Conservation (phyloP, 2,888 invertebrate genomes). For the Luffia ferchaultella region DNA sequence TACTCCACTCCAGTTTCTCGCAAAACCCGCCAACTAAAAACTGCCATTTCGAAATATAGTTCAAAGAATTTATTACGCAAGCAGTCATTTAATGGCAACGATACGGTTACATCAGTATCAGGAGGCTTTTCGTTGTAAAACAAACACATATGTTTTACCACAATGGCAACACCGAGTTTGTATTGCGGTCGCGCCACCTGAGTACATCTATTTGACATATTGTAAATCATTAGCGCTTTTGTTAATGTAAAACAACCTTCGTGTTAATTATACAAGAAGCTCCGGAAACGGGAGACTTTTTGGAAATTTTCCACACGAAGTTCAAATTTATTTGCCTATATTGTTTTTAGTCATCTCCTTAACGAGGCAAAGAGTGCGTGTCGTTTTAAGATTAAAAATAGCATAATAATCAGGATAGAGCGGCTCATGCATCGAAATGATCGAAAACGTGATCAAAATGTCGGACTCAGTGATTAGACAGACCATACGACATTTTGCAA, state of each 20-base stretch:
- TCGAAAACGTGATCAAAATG: too few relatives aligned
- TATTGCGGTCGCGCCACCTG: not conserved
- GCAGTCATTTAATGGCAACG: not conserved
- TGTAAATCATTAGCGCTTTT: constrained; percentile 3
- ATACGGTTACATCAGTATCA: not conserved
- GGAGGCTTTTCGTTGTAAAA: not conserved
- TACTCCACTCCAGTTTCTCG: too few relatives aligned
- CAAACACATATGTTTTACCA: not conserved
- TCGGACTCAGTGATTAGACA: too few relatives aligned
- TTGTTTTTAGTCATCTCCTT: not conserved
- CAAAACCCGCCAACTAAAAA: too few relatives aligned
- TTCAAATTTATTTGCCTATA: not conserved
- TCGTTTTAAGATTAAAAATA: too few relatives aligned
- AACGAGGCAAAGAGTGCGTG: too few relatives aligned
- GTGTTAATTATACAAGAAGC: not conserved
- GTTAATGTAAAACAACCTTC: constrained; percentile 2
- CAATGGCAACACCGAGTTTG: not conserved
- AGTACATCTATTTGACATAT: not conserved
- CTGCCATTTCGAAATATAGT: not conserved
- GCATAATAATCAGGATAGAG: too few relatives aligned
- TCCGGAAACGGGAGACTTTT: not conserved
- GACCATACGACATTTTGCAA: too few relatives aligned
- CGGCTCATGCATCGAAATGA: too few relatives aligned
- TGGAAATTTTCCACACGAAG: not conserved
- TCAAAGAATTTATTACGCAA: not conserved